Conservation (phyloP, 2,797 vertebrate species). For the Gymnothorax reevesii region DNA sequence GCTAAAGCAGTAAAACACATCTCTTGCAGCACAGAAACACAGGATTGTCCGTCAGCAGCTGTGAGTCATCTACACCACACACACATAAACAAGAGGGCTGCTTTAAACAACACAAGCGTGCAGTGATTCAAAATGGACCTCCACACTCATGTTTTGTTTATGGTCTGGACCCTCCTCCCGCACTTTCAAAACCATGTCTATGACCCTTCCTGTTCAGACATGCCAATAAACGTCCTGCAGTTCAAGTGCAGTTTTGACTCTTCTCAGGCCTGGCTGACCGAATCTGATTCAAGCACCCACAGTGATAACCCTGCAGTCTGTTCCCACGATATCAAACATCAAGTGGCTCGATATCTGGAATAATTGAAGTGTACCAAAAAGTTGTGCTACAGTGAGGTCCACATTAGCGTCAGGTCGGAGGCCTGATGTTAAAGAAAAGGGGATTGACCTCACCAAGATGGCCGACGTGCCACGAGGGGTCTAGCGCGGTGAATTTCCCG, state of each 20-base stretch:
- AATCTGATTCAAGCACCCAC: neutral
- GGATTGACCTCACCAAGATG: slow-evolving; percentile 80
- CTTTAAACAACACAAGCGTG: neutral
- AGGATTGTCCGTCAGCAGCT: neutral
- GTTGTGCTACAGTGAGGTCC: neutral
- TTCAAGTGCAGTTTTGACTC: neutral
- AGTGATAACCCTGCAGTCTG: neutral
- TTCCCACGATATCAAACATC: neutral
- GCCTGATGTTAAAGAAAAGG: neutral
- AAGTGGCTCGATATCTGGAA: neutral
- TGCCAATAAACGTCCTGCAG: neutral
- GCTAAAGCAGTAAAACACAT: neutral
- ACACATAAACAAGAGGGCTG: neutral
- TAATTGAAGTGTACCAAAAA: neutral
- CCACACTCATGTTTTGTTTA: neutral
- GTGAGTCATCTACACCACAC: neutral
- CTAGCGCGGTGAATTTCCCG: slow-evolving; percentile 83
- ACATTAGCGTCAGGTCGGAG: neutral
- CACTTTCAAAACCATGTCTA: no score
- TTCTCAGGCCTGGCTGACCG: neutral
- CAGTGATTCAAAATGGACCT: neutral
- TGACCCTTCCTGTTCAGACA: neutral
- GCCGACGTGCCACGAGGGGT: slow-evolving; percentile 91
- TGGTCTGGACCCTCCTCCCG: no score
- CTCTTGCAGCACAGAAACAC: neutral